phyloP scores from a whole-genome alignment of 2,113 vertebrate genomes.

The Aythya baeri region DNA sequence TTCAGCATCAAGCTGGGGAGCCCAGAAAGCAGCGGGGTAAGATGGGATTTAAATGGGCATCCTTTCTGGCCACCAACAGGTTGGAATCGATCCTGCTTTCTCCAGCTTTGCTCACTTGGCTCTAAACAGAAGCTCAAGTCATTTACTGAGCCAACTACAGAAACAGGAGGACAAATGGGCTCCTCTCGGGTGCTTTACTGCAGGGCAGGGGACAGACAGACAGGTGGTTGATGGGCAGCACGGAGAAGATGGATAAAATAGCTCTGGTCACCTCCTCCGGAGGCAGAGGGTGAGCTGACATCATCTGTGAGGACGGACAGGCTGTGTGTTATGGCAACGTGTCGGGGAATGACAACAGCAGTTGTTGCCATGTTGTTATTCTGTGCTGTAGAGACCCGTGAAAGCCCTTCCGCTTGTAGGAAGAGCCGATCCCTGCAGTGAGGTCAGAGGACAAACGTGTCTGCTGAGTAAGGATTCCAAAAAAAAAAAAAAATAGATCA shows the following conservation, averaged over 20 bases:
- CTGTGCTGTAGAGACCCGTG: background rate
- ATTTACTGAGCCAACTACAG: background rate
- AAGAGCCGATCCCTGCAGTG: background rate
- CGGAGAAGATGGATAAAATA: background rate
- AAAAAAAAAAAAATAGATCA: background rate
- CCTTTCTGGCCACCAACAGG: background rate
- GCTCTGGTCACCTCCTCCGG: too few relatives aligned
- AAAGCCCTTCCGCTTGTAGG: background rate
- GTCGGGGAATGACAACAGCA: background rate
- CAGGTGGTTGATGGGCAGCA: background rate
- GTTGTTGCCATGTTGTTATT: background rate
- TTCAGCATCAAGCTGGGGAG: background rate
- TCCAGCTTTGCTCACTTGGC: background rate
- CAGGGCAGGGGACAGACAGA: rapidly evolving
- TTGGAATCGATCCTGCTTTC: background rate
- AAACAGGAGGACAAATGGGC: background rate
- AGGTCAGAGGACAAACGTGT: background rate
- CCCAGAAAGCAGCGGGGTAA: background rate
- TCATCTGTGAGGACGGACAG: background rate
- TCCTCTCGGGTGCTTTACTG: background rate
- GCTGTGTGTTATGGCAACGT: background rate
- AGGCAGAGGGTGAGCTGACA: background rate
- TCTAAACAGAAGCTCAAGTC: background rate
- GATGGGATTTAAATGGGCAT: background rate
- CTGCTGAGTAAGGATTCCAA: background rate